Percentiles rank a stretch among this genome's conserved stretches.
Evolutionary conservation across 2,797 vertebrate genomes (phyloP).

Genomic region (Mormyrops boulengeri): DNA sequence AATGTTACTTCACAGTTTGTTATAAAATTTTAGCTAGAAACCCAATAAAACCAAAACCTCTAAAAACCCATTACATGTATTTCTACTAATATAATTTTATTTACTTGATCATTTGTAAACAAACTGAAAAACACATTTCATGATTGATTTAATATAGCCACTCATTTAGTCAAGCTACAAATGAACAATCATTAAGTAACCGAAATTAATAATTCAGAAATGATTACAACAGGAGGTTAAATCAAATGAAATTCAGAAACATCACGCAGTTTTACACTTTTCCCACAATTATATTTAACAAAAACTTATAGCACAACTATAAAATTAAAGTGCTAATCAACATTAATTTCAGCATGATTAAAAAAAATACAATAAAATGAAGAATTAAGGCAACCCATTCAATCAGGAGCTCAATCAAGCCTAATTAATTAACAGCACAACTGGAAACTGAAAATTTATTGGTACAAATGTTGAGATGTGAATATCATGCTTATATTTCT

Average conservation of each 20-base stretch:
- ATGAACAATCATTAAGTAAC: background rate
- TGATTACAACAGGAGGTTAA: background rate
- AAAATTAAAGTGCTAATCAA: background rate
- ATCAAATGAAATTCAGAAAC: background rate
- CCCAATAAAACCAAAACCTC: background rate
- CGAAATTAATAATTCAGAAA: background rate
- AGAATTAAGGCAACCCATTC: background rate
- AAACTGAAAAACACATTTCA: background rate
- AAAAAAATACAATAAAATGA: background rate
- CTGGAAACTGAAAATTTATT: background rate
- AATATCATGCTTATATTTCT: background rate
- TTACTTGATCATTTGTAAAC: background rate
- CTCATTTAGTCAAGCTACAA: background rate
- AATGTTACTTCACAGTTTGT: background rate
- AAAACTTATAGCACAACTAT: background rate
- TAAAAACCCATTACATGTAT: background rate
- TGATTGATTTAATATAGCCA: background rate
- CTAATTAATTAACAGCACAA: background rate
- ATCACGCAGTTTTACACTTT: background rate
- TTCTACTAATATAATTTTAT: background rate
- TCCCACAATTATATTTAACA: background rate
- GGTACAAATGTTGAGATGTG: background rate
- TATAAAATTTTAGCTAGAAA: background rate
- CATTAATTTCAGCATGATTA: background rate
- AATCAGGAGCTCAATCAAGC: background rate